A percentile compares a stretch with the other conserved stretches of the same genome.
Conservation (phyloP, 2,113 vertebrate genomes). For the Hirundichthys speculiger region DNA sequence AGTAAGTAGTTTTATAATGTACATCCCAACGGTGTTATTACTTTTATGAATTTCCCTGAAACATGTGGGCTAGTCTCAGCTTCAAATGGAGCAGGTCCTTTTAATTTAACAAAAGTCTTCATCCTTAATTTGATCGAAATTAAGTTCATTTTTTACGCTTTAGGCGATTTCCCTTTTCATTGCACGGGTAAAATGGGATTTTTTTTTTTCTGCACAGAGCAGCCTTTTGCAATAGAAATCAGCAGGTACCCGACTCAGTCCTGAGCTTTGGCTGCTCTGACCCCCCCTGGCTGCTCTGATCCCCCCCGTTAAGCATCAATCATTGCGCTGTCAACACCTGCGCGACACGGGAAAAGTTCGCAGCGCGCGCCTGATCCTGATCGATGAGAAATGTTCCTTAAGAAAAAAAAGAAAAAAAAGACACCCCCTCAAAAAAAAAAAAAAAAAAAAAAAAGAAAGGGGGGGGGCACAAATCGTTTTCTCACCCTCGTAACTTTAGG, state of each 20-base stretch:
- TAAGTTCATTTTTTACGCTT: not conserved
- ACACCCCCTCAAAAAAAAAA: not conserved
- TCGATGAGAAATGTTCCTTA: not conserved
- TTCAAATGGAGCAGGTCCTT: constrained; percentile 2
- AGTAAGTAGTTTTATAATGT: no score
- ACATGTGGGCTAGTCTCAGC: no score
- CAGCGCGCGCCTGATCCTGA: constrained; percentile 47
- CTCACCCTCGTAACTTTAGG: constrained; percentile 20
- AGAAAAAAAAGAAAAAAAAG: not conserved
- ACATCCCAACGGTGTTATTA: no score
- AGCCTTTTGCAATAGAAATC: constrained; percentile 24
- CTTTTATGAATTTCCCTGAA: no score
- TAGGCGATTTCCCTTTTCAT: not conserved
- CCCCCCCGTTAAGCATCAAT: constrained; percentile 45
- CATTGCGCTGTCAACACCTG: constrained; percentile 49
- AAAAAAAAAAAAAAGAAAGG: not conserved
- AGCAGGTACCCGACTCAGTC: constrained; percentile 15
- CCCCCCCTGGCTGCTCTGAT: constrained; percentile 37
- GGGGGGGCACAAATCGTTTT: constrained; percentile 23
- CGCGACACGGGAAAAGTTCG: constrained; percentile 58
- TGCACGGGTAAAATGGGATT: not conserved
- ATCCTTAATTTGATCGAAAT: constrained; percentile 2
- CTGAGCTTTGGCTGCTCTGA: constrained; percentile 42
- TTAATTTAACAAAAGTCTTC: not conserved
- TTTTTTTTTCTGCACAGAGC: constrained; percentile 3